A percentile compares a stretch with the other conserved stretches of the same genome.
These are phyloP conservation scores for Hystrix brachyura DNA, from an alignment of 2,113 vertebrate species.

Conservation along the genomic window DNA sequence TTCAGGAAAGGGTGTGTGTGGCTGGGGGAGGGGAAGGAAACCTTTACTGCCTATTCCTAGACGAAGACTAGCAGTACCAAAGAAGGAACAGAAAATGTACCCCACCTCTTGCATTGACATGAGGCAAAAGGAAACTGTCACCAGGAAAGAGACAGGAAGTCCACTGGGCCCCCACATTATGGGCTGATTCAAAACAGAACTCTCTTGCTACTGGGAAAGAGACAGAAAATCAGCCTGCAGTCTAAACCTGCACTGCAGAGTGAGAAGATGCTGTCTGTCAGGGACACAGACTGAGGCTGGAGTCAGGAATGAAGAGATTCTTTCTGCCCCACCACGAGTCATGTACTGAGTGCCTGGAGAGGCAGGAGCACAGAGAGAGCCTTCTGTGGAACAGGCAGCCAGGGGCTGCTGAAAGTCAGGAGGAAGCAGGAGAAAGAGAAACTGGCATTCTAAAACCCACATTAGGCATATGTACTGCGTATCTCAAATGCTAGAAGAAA, in stretches of 20 bases:
- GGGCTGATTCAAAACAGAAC: not conserved
- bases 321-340: not conserved
- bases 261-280: not conserved
- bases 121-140: not conserved
- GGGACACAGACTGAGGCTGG: not conserved
- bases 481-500: not conserved
- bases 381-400: not conserved
- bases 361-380: not conserved
- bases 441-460: not conserved
- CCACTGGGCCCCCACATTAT: not conserved
- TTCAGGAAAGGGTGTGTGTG: not conserved
- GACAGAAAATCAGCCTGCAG: not conserved
- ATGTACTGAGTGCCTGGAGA: not conserved
- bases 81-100: not conserved
- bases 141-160: not conserved
- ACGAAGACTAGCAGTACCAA: not conserved
- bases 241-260: not conserved
- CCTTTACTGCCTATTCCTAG: not conserved
- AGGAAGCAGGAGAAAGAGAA: not conserved
- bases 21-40: not conserved
- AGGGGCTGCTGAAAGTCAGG: not conserved
- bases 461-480: not conserved
- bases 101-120: not conserved
- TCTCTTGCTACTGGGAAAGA: not conserved
- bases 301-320: not conserved